A percentile compares a stretch with the other conserved stretches of the same genome.
Evolutionary conservation across 2,113 vertebrate genomes (phyloP).

Genomic region (Opisthocomus hoazin): DNA sequence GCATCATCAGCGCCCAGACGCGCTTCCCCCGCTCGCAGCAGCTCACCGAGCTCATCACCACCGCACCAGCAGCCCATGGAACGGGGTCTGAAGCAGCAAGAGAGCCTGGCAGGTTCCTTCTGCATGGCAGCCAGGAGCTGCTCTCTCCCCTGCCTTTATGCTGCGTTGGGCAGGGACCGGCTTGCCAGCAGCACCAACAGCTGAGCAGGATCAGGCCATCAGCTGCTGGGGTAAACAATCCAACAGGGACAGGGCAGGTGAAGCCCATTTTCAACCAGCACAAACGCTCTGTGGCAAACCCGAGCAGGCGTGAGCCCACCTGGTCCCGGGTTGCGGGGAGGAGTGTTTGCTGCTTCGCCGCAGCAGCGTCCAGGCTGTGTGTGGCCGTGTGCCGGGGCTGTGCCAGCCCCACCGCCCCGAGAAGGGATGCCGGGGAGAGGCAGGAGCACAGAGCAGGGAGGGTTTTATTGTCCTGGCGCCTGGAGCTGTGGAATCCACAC

Average conservation of each 20-base stretch:
- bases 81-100: rapidly evolving
- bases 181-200: neutral
- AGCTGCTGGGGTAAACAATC: neutral
- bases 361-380: neutral
- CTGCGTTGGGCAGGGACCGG: rapidly evolving
- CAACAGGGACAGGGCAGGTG: no score
- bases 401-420: rapidly evolving
- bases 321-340: neutral
- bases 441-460: neutral
- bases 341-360: neutral
- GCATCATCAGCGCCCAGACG: neutral
- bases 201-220: neutral
- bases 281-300: neutral
- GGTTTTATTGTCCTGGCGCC: neutral
- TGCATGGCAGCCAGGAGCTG: rapidly evolving
- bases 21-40: rapidly evolving
- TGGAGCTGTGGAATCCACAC: neutral
- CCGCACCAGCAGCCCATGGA: neutral
- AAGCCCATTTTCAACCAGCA: neutral
- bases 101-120: neutral
- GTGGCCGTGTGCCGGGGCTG: neutral
- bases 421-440: no score
- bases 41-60: rapidly evolving
- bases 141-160: neutral
- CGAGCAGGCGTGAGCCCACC: neutral